Evolutionary conservation across 1,140 invertebrate species (phyloP).

Genomic region (Pristionchus pacificus): DNA sequence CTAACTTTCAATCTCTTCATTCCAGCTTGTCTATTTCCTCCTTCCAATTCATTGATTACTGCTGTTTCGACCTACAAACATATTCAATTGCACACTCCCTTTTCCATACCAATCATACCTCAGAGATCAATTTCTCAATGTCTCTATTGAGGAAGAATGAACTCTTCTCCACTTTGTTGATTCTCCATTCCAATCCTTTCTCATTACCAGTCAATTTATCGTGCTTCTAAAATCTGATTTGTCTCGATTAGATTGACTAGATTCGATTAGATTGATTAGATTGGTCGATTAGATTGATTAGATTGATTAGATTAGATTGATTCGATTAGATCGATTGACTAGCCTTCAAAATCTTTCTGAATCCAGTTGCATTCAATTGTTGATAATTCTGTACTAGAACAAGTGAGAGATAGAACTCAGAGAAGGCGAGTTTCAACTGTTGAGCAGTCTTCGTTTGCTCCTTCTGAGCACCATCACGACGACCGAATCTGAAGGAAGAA

Average conservation of each 20-base stretch:
- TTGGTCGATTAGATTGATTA: no score
- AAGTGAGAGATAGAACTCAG: slow-evolving; percentile 95
- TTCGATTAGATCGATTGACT: no score
- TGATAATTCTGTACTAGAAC: slow-evolving; percentile 77
- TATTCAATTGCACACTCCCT: no score
- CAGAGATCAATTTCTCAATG: slow-evolving; percentile 88
- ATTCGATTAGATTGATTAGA: no score
- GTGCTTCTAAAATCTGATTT: no score
- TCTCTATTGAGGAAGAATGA: slow-evolving; percentile 95
- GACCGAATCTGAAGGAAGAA: no score
- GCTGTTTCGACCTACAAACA: slow-evolving; percentile 79
- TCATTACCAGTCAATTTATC: slow-evolving; percentile 75
- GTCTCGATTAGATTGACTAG: no score
- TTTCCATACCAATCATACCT: no score
- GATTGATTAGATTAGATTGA: no score
- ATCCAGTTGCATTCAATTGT: slow-evolving; percentile 96
- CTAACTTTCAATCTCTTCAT: slow-evolving; percentile 83
- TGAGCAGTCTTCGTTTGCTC: slow-evolving; percentile 70
- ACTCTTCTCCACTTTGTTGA: slow-evolving; percentile 80
- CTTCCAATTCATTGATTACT: slow-evolving; percentile 86
- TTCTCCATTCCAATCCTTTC: slow-evolving; percentile 72
- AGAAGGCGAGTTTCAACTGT: slow-evolving; percentile 94
- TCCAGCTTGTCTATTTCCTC: slow-evolving; percentile 86
- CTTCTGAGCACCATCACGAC: slow-evolving; percentile 24
- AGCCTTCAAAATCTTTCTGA: slow-evolving; percentile 99